Percentiles rank a stretch among this genome's conserved stretches.
These are phyloP conservation scores for Exephanes ischioxanthus DNA, from an alignment of 2,888 invertebrate species.

Conservation along the genomic window DNA sequence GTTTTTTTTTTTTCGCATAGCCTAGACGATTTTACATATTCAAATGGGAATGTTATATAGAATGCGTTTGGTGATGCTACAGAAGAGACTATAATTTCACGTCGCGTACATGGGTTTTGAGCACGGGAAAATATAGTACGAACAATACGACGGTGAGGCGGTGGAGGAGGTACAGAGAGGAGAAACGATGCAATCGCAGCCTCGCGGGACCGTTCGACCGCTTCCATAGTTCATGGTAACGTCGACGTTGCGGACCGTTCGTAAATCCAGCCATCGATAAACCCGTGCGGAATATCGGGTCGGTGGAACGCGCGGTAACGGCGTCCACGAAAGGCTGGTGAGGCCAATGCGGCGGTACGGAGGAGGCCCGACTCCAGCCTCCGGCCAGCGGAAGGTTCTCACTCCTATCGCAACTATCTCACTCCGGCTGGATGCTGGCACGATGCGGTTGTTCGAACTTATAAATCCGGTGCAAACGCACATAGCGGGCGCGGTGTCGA, in stretches of 20 bases:
- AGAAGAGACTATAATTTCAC: conserved; percentile 34
- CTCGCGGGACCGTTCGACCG: conserved; percentile 57
- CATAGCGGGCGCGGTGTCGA: conserved; percentile 38
- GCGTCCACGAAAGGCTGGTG: conserved; percentile 6
- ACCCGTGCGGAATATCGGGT: conserved; percentile 66
- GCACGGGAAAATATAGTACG: conserved; percentile 15
- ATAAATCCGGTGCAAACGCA: conserved; percentile 58
- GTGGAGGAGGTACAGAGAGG: conserved; percentile 29
- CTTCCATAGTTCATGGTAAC: conserved; percentile 65
- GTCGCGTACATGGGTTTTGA: conserved; percentile 9
- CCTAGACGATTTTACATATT: neutral
- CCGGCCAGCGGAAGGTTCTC: conserved; percentile 15
- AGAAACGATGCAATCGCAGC: conserved; percentile 53
- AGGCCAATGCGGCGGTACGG: conserved; percentile 15
- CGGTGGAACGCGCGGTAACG: conserved; percentile 36
- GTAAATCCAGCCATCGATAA: conserved; percentile 71
- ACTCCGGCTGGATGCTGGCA: conserved; percentile 19
- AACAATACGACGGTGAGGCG: conserved; percentile 24
- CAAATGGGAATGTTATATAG: conserved; percentile 21
- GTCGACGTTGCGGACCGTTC: conserved; percentile 65
- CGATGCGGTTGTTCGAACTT: conserved; percentile 45
- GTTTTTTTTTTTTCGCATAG: neutral
- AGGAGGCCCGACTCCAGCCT: conserved; percentile 32
- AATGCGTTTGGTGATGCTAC: conserved; percentile 10
- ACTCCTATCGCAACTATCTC: conserved; percentile 25